Evolutionary conservation across 2,888 invertebrate genomes (phyloP), one percentile per base, ranked within the genome.

Genomic region (Melangyna quadrimaculata): DNA sequence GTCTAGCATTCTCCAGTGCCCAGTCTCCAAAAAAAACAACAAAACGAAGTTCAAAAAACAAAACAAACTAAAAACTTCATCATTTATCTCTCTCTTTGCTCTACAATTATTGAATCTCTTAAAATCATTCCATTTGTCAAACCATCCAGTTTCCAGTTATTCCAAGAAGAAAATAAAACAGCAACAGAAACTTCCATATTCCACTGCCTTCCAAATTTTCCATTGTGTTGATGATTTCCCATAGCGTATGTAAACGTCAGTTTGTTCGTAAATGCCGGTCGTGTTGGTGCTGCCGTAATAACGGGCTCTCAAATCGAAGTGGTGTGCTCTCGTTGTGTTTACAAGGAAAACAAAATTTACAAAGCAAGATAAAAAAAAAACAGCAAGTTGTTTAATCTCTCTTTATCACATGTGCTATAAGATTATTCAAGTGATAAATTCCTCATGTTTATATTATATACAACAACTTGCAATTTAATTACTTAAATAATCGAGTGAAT

Each of bases 211-310:
- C 40, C 40, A 61, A 10, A 55, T 27, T 17, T 59, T 83, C 71
- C 59, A 69, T 72, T 84, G 37, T 27, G 17, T 37, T 71, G 59
- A 67, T 59, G 59, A 74, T 80, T 80, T 84, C 80, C 84, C 84
- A 29, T 69, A 19, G 53, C 67, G 59, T 75, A 72, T 84, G 80
- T 84, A 84, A 84, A 80, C 75, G 80, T 84, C 84, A 84, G 84
- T 84, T 84, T 75, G 59, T 53, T 84, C 72, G 67, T 80, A 84
- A 80, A 80, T 80, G 80, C 84, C 84, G 84, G 84, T 84, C 80
- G 84, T 67, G 71, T 84, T 80, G 84, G 84, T 84, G 84, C 75
- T 84, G 74, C 43, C 43, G 43, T 1, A 51, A 67, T 37, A 48
- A 24, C 69, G 73, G 53, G 59, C 75, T 77, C 29, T 57, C 10